These are phyloP conservation scores for Fistularia tabacaria DNA, from an alignment of 2,797 vertebrate genomes.

Conservation along the genomic window DNA sequence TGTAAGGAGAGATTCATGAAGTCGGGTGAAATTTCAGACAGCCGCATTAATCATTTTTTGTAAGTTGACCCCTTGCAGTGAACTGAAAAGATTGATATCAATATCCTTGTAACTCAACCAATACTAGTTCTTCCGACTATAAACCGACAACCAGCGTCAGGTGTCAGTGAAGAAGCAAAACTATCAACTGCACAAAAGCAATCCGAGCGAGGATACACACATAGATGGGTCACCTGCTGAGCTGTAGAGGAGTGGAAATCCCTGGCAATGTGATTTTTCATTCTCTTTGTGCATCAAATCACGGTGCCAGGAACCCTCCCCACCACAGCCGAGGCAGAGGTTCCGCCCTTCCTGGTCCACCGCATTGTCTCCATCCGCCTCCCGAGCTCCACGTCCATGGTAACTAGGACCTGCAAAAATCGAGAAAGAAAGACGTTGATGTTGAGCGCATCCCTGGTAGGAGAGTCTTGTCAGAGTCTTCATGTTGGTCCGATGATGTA, in stretches of 20 bases:
- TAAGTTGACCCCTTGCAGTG: constrained; percentile 21
- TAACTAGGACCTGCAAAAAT: constrained; percentile 59
- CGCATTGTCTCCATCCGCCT: constrained; percentile 6
- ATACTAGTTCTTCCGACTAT: too few species aligned
- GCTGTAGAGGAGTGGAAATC: constrained; percentile 83
- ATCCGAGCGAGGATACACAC: constrained; percentile 22
- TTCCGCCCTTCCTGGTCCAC: constrained; percentile 14
- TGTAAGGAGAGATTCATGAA: constrained; percentile 15
- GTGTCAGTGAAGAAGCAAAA: constrained; percentile 2
- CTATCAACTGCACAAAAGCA: constrained; percentile 6
- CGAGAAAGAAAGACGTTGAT: constrained; percentile 22
- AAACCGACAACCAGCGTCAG: too few species aligned
- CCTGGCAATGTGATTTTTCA: constrained; percentile 88
- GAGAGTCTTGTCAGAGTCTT: constrained; percentile 13
- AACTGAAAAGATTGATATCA: constrained; percentile 10
- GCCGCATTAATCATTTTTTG: constrained; percentile 20
- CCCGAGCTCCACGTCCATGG: constrained; percentile 25
- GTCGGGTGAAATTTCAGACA: constrained; percentile 32
- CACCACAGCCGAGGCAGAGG: constrained; percentile 64
- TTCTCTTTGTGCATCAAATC: constrained; percentile 82
- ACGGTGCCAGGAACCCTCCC: constrained; percentile 86
- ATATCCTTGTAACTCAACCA: neutral
- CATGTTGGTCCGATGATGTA: constrained; percentile 15
- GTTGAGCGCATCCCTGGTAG: constrained; percentile 17
- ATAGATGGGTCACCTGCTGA: constrained; percentile 45